Conservation (phyloP, 2,888 invertebrate species). For the Augiades crinisus region DNA sequence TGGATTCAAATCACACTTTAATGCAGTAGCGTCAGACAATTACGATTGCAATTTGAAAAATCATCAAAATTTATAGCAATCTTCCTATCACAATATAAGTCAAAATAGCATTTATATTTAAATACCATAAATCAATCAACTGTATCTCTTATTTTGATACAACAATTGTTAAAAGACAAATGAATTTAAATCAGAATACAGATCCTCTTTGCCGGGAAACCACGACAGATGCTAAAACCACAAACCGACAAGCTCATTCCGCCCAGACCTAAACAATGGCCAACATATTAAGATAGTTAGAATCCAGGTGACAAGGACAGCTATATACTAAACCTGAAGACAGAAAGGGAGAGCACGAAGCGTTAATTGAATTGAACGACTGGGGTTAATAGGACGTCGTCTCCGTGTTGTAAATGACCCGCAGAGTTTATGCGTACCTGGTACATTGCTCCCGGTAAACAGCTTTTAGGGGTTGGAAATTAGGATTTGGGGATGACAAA, state of each 20-base stretch:
- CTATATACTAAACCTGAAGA: background rate
- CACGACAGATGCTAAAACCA: conserved; percentile 27
- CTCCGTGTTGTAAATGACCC: conserved; percentile 32
- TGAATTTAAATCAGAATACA: conserved; percentile 20
- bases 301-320: conserved; percentile 38
- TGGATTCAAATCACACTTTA: no score
- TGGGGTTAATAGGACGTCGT: conserved; percentile 50
- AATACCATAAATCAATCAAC: no score
- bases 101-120: no score
- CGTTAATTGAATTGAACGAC: conserved; percentile 58
- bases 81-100: no score
- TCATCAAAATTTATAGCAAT: no score
- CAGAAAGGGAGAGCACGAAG: conserved; percentile 33
- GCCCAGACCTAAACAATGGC: conserved; percentile 58
- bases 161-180: conserved; percentile 2
- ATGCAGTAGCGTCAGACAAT: no score
- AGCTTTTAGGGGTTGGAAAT: conserved; percentile 23
- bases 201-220: conserved; percentile 25
- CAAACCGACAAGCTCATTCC: conserved; percentile 41
- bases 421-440: conserved; percentile 25
- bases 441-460: conserved; percentile 22
- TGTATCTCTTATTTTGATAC: background rate
- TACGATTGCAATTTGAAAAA: no score
- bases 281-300: conserved; percentile 64
- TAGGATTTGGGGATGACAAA: conserved; percentile 20